Evolutionary conservation across 2,888 invertebrate species (phyloP).

Genomic region (Gnatocerus cornutus): DNA sequence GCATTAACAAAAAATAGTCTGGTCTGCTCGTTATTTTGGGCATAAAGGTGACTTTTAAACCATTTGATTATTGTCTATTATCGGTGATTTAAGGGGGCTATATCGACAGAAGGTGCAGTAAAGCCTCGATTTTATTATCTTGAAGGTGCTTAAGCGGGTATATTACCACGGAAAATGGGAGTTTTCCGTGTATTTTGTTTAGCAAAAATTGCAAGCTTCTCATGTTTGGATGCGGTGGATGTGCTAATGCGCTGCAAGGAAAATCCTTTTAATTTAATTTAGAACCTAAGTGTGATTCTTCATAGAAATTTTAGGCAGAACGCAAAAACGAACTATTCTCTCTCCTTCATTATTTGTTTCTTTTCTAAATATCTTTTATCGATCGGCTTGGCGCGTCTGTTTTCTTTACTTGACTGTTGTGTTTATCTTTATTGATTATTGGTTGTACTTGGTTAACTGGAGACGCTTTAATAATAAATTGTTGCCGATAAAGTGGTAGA

Average conservation of each 20-base stretch:
- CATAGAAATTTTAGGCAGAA: too few relatives aligned
- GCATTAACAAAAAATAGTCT: conserved; percentile 6
- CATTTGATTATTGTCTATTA: conserved; percentile 28
- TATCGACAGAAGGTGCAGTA: conserved; percentile 12
- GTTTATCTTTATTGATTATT: too few relatives aligned
- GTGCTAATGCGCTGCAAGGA: neutral
- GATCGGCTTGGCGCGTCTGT: too few relatives aligned
- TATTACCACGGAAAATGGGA: neutral
- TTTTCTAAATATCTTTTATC: too few relatives aligned
- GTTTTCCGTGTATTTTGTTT: neutral
- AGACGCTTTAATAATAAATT: too few relatives aligned
- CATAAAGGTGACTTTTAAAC: conserved; percentile 3
- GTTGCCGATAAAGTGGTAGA: too few relatives aligned
- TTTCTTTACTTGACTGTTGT: too few relatives aligned
- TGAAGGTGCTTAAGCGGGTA: neutral
- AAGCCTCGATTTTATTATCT: conserved; percentile 8
- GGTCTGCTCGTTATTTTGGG: neutral
- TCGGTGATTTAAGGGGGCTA: conserved; percentile 17
- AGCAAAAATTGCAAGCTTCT: neutral
- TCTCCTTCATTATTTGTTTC: too few relatives aligned
- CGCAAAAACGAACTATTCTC: too few relatives aligned
- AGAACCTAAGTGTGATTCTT: neutral
- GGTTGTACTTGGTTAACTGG: too few relatives aligned
- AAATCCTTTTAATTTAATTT: neutral
- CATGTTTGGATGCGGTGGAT: neutral